Conservation (phyloP, 2,888 invertebrate species). For the Julus scanicus region DNA sequence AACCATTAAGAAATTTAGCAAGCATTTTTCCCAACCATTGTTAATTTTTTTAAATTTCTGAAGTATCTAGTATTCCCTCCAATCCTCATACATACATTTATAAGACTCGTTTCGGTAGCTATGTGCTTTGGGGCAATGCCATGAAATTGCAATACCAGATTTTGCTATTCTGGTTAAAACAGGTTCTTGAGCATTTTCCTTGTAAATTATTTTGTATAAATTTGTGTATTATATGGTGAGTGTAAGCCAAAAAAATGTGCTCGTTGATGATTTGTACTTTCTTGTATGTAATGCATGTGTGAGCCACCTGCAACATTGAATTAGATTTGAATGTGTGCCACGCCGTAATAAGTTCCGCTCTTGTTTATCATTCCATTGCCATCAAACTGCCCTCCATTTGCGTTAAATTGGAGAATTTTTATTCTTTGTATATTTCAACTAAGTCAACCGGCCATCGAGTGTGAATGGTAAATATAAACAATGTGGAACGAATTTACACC, state of each 20-base stretch:
- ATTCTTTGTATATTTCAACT: conserved; percentile 40
- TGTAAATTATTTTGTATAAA: conserved; percentile 55
- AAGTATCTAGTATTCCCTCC: not conserved
- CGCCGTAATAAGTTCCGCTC: conserved; percentile 39
- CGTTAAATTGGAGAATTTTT: conserved; percentile 45
- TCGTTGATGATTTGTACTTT: conserved; percentile 50
- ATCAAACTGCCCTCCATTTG: conserved; percentile 45
- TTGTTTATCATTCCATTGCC: conserved; percentile 45
- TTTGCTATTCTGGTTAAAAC: not conserved
- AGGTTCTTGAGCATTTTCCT: not conserved
- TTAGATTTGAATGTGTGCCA: conserved; percentile 37
- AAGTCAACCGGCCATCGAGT: conserved; percentile 42
- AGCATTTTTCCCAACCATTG: no score
- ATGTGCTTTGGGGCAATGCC: not conserved
- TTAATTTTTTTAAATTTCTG: no score
- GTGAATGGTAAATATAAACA: conserved; percentile 23
- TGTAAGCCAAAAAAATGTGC: conserved; percentile 41
- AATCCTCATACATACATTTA: not conserved
- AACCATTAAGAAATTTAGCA: no score
- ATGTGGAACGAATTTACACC: conserved; percentile 25
- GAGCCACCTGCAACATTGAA: conserved; percentile 17
- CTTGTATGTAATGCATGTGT: conserved; percentile 40
- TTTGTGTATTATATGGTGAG: conserved; percentile 54
- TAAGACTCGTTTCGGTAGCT: not conserved
- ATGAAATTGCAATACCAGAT: not conserved